Evolutionary conservation across 1,140 invertebrate species (phyloP), one percentile per base, ranked within the genome.

Genomic region (Pinna nobilis): DNA sequence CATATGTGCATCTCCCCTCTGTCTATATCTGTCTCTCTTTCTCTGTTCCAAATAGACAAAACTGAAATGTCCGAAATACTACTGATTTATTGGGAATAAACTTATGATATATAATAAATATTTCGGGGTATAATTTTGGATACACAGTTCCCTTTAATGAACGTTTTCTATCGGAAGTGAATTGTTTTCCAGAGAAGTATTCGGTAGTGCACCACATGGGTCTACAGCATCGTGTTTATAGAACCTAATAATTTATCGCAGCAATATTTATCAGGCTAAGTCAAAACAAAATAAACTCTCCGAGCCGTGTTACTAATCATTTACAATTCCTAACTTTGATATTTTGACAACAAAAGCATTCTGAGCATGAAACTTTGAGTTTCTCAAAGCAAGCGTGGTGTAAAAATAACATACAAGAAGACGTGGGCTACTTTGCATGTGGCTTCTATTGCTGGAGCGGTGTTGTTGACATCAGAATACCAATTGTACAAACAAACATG

Each of bases 331-430:
- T 67, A 47, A 67, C 64, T 67, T 67, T 67, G 64, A 67, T 67
- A 67, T 67, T 67, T 67, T 50, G 50, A 67, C 64, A 67, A 67
- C 64, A 67, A 67, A 67, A 67, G 64, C 50, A 53, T 28, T 55
- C 35, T 32, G 15, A 55, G 28, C 51, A 55, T 55, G 51, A 55
- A 32, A 7, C 32, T 47, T 50, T 67, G 50, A 67, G 51, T 53
- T 50, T 51, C 33, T 53, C 47, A 59, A 25, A 51, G 64, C 44
- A 50, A 33, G 44, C 53, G 39, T 50, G n/a, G 64, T 37, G 50
- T 33, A 51, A 67, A 67, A 67, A 67, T 35, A 67, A 67, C 64
- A 67, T 50, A 50, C 64, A 50, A n/a, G 49, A 35, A 51, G 47
- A 35, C 25, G 20, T 50, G 64, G 44, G 47, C 30, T 33, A 67